Evolutionary conservation across 2,888 invertebrate species (phyloP).

Genomic region (Digitonthophagus gazella): DNA sequence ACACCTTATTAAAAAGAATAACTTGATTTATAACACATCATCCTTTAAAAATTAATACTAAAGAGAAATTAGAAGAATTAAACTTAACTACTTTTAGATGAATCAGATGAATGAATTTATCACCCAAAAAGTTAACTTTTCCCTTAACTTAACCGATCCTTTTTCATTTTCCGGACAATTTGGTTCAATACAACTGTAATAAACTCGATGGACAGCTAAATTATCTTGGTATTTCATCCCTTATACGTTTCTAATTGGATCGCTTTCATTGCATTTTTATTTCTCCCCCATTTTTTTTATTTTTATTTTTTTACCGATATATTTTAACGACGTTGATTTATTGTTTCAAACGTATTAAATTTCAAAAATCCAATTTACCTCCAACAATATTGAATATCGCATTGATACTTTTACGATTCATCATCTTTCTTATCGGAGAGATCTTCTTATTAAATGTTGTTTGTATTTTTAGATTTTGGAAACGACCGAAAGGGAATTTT

Average conservation of each 20-base stretch:
- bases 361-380: no score
- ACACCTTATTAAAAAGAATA: background rate
- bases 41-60: background rate
- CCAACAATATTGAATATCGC: no score
- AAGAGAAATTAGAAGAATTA: no score
- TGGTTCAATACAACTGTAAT: background rate
- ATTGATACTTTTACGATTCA: no score
- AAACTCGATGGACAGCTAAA: background rate
- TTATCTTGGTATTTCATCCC: background rate
- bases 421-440: no score
- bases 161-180: background rate
- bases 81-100: background rate
- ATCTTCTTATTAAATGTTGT: no score
- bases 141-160: no score
- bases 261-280: background rate
- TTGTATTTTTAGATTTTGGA: slow-evolving; percentile 68
- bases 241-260: background rate
- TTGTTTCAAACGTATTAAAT: no score
- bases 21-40: background rate
- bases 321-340: background rate
- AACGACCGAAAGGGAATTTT: slow-evolving; percentile 85
- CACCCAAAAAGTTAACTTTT: background rate
- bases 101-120: background rate
- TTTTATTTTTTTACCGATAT: no score
- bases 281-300: no score